Evolutionary conservation across 2,797 vertebrate species (phyloP), one percentile per base, ranked within the genome.

Genomic region (Xiphorhynchus erythropygius): DNA sequence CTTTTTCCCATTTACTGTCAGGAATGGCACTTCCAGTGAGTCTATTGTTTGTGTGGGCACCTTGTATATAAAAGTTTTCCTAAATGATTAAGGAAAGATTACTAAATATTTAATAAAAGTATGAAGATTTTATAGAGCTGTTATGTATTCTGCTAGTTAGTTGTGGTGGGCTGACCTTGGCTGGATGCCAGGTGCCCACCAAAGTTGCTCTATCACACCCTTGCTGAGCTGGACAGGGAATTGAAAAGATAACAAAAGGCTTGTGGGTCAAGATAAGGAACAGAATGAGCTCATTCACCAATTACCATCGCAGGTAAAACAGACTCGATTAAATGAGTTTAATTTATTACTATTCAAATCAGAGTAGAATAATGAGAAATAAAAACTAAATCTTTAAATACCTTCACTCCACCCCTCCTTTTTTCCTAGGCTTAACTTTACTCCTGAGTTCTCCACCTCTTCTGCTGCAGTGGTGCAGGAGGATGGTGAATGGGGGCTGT

Each of bases 141-240:
- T 41, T 80, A 32, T 22, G 10, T 56, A 21, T 41, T 87, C 50
- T 42, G 7, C 42, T 44, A 27, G 25, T 41, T 60, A n/a, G 7
- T 2, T 0, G 0, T 65, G 28, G 13, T 49, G 24, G 16, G 5
- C 33, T 44, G n/a, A 22, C 8, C 21, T 25, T 64, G 28, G 4
- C 13, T 83, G 49, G 9, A 15, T 22, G 28, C 5, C 11, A 39
- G 9, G 17, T 24, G 7, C n/a, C 28, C n/a, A 16, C 24, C 18
- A n/a, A 69, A 73, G 22, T 2, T 11, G 5, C 6, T 33, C 6
- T 14, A 3, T 49, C 41, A 25, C 3, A 60, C 5, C 5, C 9
- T 10, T 65, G 15, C 19, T 39, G 13, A 32, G 8, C 0, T 49
- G 62, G 37, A 39, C 3, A 37, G 37, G 28, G 46, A 21, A 49